Evolutionary conservation across 2,797 vertebrate species (phyloP).

Genomic region (Pygocentrus nattereri): DNA sequence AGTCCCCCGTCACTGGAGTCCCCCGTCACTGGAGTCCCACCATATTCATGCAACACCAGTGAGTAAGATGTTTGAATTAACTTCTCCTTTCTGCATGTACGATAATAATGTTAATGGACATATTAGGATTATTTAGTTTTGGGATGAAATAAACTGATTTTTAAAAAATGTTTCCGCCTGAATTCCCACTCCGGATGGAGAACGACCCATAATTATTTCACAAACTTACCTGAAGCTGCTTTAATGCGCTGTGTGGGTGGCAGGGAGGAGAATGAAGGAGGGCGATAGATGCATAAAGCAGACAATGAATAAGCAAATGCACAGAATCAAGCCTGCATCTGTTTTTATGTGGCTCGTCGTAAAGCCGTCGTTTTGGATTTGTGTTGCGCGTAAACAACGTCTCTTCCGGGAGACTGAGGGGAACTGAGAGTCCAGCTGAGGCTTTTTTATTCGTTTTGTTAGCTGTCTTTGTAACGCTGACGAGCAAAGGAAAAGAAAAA

Average conservation of each 20-base stretch:
- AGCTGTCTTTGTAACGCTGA: constrained; percentile 56
- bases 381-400: constrained; percentile 54
- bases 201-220: no score
- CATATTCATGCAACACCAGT: no score
- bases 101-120: no score
- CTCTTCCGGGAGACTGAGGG: constrained; percentile 34
- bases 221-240: constrained; percentile 1
- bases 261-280: neutral
- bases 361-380: constrained; percentile 59
- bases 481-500: constrained; percentile 24
- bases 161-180: no score
- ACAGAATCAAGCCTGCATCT: constrained; percentile 49
- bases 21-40: no score
- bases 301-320: constrained; percentile 57
- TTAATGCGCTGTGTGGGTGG: constrained; percentile 11
- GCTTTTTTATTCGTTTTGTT: constrained; percentile 47
- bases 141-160: no score
- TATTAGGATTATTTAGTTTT: no score
- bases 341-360: constrained; percentile 52
- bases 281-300: constrained; percentile 30
- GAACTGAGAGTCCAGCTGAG: constrained; percentile 27
- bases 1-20: no score
- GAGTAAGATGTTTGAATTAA: no score
- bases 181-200: no score
- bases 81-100: no score